Conservation (phyloP, 92 coral and sea anemone species). For the Parazoanthus darwini region DNA sequence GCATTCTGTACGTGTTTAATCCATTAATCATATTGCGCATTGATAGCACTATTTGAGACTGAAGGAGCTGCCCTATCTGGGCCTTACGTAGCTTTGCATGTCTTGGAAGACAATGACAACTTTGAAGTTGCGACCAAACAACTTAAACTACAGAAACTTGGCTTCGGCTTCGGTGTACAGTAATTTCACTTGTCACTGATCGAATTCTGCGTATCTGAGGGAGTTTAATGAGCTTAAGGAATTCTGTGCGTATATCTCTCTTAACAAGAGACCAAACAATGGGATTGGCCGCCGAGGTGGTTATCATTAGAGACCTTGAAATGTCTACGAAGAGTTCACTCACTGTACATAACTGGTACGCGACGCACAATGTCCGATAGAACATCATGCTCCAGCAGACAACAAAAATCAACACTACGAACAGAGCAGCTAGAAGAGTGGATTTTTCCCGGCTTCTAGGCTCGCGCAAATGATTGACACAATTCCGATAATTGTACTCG, state of each 20-base stretch:
- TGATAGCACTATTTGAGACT: too few relatives aligned
- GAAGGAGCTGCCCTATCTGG: too few relatives aligned
- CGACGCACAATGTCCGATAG: conserved; percentile 52
- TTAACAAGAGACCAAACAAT: conserved; percentile 68
- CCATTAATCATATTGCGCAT: too few relatives aligned
- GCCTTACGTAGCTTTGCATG: too few relatives aligned
- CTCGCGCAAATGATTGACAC: not conserved
- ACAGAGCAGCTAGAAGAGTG: not conserved
- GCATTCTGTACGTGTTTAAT: not conserved
- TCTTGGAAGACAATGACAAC: too few relatives aligned
- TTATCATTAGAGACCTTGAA: conserved; percentile 56
- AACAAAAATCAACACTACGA: conserved; percentile 58
- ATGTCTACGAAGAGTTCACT: not conserved
- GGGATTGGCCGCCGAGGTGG: conserved; percentile 60
- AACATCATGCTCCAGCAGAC: conserved; percentile 54
- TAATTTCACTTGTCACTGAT: conserved; percentile 1
- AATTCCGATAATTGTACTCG: not conserved
- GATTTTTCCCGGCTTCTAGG: not conserved
- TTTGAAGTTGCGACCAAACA: not conserved
- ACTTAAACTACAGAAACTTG: not conserved
- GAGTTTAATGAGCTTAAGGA: conserved; percentile 10
- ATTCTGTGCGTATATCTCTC: conserved; percentile 57
- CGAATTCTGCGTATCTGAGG: not conserved
- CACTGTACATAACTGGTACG: conserved; percentile 40
- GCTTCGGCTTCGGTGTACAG: not conserved